Conservation (phyloP, 2,888 invertebrate genomes). For the Tethea ocularis region DNA sequence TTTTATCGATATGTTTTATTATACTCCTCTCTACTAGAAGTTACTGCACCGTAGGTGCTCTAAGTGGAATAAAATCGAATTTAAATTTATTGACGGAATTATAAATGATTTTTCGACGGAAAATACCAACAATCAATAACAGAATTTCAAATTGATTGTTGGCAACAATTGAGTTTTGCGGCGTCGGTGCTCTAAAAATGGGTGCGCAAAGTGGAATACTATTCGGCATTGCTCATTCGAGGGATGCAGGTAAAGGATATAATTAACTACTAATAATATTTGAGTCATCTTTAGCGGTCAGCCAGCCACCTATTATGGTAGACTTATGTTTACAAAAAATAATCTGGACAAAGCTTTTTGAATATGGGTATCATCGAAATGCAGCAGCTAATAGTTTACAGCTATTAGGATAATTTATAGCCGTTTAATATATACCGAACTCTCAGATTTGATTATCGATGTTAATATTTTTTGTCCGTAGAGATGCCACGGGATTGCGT, state of each 20-base stretch:
- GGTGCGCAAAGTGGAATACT: no score
- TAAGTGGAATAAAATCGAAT: no score
- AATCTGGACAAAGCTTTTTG: conserved; percentile 50
- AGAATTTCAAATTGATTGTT: no score
- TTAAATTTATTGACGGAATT: no score
- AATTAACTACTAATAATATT: conserved; percentile 49
- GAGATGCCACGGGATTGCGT: conserved; percentile 67
- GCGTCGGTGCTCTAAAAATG: no score
- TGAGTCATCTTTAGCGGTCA: conserved; percentile 54
- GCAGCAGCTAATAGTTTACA: conserved; percentile 60
- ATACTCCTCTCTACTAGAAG: no score
- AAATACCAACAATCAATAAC: no score
- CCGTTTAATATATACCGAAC: conserved; percentile 75
- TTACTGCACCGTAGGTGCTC: no score
- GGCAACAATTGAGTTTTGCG: no score
- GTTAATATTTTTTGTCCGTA: conserved; percentile 60
- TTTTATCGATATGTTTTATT: no score
- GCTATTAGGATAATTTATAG: conserved; percentile 82
- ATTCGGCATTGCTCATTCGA: neutral
- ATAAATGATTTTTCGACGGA: no score
- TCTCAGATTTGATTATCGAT: conserved; percentile 77
- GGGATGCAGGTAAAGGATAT: conserved; percentile 20
- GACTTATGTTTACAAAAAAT: conserved; percentile 23
- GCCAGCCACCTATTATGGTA: conserved; percentile 35
- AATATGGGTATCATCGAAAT: conserved; percentile 43